phyloP scores from a whole-genome alignment of 2,797 vertebrate genomes.

The Delichon dasypus region DNA sequence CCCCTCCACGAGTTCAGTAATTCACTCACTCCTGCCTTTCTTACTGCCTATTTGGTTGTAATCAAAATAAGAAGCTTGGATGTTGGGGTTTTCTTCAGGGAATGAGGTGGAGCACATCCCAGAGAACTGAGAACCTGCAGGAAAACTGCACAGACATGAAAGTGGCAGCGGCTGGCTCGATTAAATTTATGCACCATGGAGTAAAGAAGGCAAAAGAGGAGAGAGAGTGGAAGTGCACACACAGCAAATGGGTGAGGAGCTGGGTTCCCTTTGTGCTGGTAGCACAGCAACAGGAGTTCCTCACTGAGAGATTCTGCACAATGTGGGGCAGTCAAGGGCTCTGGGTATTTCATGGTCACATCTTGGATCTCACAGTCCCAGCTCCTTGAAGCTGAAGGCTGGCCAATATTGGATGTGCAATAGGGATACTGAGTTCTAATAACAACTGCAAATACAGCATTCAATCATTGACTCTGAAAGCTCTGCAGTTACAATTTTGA shows the following conservation, averaged over 20 bases:
- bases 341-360: not conserved
- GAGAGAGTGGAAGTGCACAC: not conserved
- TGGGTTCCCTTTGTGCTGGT: not conserved
- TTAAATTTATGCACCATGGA: not conserved
- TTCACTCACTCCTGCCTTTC: not conserved
- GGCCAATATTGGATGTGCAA: not conserved
- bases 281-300: not conserved
- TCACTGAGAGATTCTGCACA: not conserved
- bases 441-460: not conserved
- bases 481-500: not conserved
- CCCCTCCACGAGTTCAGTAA: not conserved
- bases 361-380: not conserved
- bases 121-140: not conserved
- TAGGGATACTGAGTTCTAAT: not conserved
- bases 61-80: not conserved
- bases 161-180: not conserved
- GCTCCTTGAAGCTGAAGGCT: not conserved
- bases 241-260: not conserved
- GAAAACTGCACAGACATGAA: not conserved
- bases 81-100: not conserved
- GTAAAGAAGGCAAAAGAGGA: not conserved
- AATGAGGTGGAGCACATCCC: not conserved
- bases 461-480: not conserved
- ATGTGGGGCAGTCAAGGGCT: not conserved
- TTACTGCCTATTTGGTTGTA: not conserved